Evolutionary conservation across 1,140 invertebrate species (phyloP), one percentile per base, ranked within the genome.

Genomic region (Anoplophora glabripennis): DNA sequence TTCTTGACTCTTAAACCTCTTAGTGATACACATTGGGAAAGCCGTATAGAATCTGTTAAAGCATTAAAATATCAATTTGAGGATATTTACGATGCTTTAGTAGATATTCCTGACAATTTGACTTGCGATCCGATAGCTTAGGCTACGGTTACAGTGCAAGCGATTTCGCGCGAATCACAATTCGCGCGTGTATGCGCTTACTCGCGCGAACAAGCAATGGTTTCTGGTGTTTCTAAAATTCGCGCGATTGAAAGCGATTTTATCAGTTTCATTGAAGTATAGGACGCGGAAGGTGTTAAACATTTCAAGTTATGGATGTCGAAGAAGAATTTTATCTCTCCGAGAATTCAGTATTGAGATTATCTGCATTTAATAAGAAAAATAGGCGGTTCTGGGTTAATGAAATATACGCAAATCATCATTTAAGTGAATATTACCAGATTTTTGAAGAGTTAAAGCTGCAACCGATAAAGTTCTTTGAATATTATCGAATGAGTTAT

Each of bases 281-380:
- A 41, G 40, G 40, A 41, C 40, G 15, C 40, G 40, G 40, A 17
- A 28, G 21, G 21, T 28, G 21, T 28, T 28, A 28, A 28, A 28
- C 21, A 28, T 28, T 28, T 28, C 21, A 28, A 28, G 21, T 28
- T 28, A 36, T 52, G 33, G 33, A 52, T 21, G 15, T 21, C 12
- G 44, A 46, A 46, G 44, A 46, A 46, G 44, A 46, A 46, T 46
- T 46, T 46, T 46, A 17, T 46, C 18, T 46, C 10, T 14, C 44
- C 11, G 44, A 46, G 10, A 46, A 17, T 46, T 46, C 44, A 9
- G 18, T 46, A 46, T 46, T 46, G 44, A 46, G 18, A 46, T 21
- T 46, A 46, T 15, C 44, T 46, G 12, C 18, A 15, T 21, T 46
- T 46, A 46, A 46, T 11, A 46, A 46, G 18, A 46, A 21, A 46